Conservation (phyloP, 2,797 vertebrate species). For the Pseudochaenichthys georgianus region DNA sequence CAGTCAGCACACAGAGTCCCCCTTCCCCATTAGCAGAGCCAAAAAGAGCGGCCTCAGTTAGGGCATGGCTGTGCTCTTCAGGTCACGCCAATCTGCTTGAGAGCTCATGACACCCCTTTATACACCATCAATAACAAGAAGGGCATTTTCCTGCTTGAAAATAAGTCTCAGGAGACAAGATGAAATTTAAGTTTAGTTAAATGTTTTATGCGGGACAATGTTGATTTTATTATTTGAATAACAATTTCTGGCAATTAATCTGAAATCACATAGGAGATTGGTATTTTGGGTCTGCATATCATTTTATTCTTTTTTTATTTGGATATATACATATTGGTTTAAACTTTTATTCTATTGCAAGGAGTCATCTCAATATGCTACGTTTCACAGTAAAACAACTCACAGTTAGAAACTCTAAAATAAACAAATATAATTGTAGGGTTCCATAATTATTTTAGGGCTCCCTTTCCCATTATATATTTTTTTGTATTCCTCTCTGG, state of each 20-base stretch:
- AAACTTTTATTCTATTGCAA: neutral
- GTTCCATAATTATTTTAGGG: constrained; percentile 18
- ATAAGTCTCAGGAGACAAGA: constrained; percentile 39
- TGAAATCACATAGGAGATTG: no score
- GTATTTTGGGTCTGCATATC: no score
- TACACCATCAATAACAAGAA: constrained; percentile 40
- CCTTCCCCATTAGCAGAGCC: constrained; percentile 53
- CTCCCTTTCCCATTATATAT: constrained; percentile 56
- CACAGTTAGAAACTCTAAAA: no score
- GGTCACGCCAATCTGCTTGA: constrained; percentile 1
- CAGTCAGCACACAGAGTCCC: constrained; percentile 66
- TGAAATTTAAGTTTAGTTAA: neutral
- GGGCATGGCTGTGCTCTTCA: constrained; percentile 63
- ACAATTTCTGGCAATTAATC: neutral
- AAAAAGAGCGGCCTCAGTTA: constrained; percentile 62
- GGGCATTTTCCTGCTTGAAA: constrained; percentile 37
- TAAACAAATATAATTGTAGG: no score
- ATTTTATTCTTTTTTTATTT: no score
- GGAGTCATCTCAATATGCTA: neutral
- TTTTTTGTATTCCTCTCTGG: constrained; percentile 72
- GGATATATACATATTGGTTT: neutral
- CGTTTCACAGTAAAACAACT: neutral
- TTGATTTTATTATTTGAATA: constrained; percentile 15
- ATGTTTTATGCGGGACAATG: constrained; percentile 5
- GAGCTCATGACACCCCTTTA: constrained; percentile 48